phyloP scores from a whole-genome alignment of 1,140 invertebrate genomes.

The Drosophila biarmipes region DNA sequence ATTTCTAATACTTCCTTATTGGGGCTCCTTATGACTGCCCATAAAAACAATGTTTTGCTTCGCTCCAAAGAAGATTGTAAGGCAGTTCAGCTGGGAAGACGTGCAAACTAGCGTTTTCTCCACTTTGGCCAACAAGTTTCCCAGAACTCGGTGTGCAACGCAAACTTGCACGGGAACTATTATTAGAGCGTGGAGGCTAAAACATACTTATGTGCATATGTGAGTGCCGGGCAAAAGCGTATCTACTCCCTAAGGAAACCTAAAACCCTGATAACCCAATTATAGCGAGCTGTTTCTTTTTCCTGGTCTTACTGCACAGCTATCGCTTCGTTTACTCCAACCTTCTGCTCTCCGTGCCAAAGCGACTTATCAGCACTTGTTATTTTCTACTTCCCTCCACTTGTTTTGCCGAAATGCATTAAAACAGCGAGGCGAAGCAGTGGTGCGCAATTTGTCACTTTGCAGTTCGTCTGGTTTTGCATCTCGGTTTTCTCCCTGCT shows the following conservation, averaged over 20 bases:
- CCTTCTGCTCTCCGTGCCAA: conserved; percentile 5
- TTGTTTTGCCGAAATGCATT: conserved; percentile 35
- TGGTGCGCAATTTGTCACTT: conserved; percentile 26
- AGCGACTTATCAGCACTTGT: conserved; percentile 44
- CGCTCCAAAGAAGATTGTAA: not conserved
- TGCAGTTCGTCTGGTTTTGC: conserved; percentile 2
- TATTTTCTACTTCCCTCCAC: conserved; percentile 1
- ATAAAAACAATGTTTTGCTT: not conserved
- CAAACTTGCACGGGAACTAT: not conserved
- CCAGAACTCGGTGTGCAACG: no score
- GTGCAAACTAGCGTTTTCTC: not conserved
- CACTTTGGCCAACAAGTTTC: not conserved
- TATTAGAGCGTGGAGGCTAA: not conserved
- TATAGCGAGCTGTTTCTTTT: conserved; percentile 2
- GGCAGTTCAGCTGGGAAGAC: not conserved
- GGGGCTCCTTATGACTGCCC: not conserved
- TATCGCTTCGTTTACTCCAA: conserved; percentile 11
- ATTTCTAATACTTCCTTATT: not conserved
- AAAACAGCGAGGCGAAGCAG: conserved; percentile 38
- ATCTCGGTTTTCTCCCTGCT: conserved; percentile 3
- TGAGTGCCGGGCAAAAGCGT: not conserved
- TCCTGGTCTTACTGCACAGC: conserved; percentile 7
- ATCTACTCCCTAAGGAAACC: not conserved
- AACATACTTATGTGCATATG: no score
- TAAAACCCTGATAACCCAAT: conserved; percentile 7